phyloP scores from a whole-genome alignment of 92 coral and sea anemone species.

The Anthopleura xanthogrammica region DNA sequence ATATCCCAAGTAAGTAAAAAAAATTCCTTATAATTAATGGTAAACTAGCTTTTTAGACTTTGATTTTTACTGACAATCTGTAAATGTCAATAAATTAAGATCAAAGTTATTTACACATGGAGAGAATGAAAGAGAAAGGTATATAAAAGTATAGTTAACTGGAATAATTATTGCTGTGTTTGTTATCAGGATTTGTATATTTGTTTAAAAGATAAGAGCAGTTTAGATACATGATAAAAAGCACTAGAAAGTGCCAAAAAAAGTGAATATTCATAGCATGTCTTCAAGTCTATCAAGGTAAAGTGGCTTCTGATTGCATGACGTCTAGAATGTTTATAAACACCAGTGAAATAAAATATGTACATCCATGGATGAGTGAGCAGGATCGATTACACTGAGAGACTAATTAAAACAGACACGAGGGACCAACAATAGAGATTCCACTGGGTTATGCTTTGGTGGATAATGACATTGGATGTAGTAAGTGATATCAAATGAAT shows the following conservation, averaged over 20 bases:
- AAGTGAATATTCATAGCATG: not conserved
- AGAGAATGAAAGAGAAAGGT: not conserved
- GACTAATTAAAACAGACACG: not conserved
- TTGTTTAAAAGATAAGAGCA: not conserved
- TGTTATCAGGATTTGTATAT: not conserved
- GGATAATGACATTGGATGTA: not conserved
- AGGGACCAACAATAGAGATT: not conserved
- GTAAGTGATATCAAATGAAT: not conserved
- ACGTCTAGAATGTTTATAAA: slow-evolving; percentile 24
- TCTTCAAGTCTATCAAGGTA: not conserved
- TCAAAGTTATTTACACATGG: not conserved
- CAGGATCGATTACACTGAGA: slow-evolving; percentile 7
- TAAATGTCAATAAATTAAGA: not conserved
- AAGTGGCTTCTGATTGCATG: slow-evolving; percentile 22
- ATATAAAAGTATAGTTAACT: not conserved
- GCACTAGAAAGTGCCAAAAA: slow-evolving; percentile 1
- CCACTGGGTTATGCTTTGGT: not conserved
- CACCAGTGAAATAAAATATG: slow-evolving; percentile 17
- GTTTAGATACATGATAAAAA: not conserved
- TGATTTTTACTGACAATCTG: not conserved
- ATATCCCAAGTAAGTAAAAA: not conserved
- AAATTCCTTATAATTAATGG: not conserved
- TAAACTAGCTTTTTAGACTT: not conserved
- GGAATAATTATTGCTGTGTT: slow-evolving; percentile 12
- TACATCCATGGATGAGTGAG: slow-evolving; percentile 24